phyloP scores from a whole-genome alignment of 1,140 invertebrate species.

The Zaprionus tsacasi region DNA sequence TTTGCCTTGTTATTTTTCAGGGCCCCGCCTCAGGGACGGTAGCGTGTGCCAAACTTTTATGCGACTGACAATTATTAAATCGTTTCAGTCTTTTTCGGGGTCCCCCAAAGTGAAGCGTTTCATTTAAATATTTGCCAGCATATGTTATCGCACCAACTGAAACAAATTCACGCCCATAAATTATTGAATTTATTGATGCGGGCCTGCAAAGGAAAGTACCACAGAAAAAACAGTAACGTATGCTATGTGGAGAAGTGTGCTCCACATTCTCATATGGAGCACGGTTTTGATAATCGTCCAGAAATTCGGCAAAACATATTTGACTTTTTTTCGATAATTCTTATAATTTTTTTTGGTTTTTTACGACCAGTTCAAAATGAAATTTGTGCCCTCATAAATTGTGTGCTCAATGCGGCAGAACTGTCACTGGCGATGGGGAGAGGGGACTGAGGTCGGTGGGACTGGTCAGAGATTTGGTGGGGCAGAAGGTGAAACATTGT shows the following conservation, averaged over 20 bases:
- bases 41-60: conserved; percentile 36
- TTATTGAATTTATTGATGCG: conserved; percentile 69
- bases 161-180: conserved; percentile 66
- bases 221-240: not conserved
- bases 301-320: conserved; percentile 78
- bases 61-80: conserved; percentile 42
- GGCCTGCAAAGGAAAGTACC: conserved; percentile 6
- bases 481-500: conserved; percentile 14
- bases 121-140: conserved; percentile 73
- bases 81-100: conserved; percentile 35
- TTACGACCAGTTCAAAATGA: conserved; percentile 41
- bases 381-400: conserved; percentile 70
- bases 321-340: conserved; percentile 48
- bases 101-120: conserved; percentile 53
- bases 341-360: conserved; percentile 9
- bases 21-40: conserved; percentile 14
- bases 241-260: conserved; percentile 30
- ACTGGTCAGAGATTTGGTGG: conserved; percentile 12
- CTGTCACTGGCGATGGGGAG: conserved; percentile 4
- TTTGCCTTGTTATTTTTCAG: conserved; percentile 48
- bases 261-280: conserved; percentile 38
- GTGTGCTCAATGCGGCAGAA: conserved; percentile 71
- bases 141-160: conserved; percentile 64
- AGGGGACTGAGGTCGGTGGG: not conserved
- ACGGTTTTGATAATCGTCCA: conserved; percentile 70